Conservation (phyloP, 2,888 invertebrate genomes). For the Helobdella robusta region DNA sequence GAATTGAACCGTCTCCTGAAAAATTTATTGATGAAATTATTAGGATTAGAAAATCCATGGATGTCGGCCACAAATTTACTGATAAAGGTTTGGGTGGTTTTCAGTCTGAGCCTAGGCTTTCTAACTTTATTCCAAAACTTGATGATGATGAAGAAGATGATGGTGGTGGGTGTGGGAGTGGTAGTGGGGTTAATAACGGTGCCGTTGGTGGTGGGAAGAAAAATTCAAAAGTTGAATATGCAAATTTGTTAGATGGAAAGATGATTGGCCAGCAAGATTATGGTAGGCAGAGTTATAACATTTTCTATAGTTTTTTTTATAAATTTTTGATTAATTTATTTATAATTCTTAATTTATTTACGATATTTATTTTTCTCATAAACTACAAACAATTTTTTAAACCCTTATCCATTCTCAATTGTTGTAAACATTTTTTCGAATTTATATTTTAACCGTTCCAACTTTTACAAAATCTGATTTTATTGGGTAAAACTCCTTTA, state of each 20-base stretch:
- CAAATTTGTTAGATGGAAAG: not conserved
- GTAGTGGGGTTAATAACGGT: not conserved
- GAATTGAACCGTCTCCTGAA: conserved; percentile 18
- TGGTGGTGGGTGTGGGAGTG: not conserved
- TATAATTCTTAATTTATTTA: too few species aligned
- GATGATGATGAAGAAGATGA: not conserved
- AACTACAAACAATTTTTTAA: too few species aligned
- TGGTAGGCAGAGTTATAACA: too few species aligned
- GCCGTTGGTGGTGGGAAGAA: not conserved
- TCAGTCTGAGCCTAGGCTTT: not conserved
- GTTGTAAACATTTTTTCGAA: too few species aligned
- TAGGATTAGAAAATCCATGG: not conserved
- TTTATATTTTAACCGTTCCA: too few species aligned
- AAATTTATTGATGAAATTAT: conserved; percentile 13
- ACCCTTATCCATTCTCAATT: too few species aligned
- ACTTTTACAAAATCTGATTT: too few species aligned
- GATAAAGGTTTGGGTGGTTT: not conserved
- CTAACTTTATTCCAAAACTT: not conserved
- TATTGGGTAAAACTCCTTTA: too few species aligned
- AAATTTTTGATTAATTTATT: too few species aligned
- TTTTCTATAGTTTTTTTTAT: too few species aligned
- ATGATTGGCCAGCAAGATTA: not conserved
- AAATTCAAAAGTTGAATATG: conserved; percentile 6
- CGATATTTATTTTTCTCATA: too few species aligned
- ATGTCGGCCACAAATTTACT: too few species aligned